phyloP scores from a whole-genome alignment of 2,888 invertebrate genomes.

The Chironomus riparius region DNA sequence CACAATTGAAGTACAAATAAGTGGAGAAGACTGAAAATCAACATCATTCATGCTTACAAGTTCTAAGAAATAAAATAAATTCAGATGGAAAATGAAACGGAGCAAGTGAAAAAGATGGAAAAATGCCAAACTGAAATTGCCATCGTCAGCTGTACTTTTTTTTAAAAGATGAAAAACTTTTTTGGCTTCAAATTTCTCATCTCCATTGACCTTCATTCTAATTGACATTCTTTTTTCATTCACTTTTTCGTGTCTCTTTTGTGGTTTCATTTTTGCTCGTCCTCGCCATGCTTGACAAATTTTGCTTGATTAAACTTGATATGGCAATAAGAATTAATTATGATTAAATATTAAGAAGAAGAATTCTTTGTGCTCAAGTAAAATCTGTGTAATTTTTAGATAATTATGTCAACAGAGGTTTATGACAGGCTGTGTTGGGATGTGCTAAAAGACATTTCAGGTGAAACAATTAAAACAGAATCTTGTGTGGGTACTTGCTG shows the following conservation, averaged over 20 bases:
- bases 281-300: no score
- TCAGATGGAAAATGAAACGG: not conserved
- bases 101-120: not conserved
- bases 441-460: no score
- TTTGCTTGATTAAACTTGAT: no score
- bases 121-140: not conserved
- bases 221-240: slow-evolving; percentile 2
- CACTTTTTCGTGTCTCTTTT: not conserved
- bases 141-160: not conserved
- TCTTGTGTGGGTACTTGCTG: no score
- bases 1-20: not conserved
- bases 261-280: not conserved
- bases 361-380: no score
- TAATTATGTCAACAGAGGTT: no score
- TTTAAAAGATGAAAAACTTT: not conserved
- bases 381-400: no score
- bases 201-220: not conserved
- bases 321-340: no score
- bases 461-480: no score
- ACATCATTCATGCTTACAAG: not conserved
- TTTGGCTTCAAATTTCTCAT: not conserved
- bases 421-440: no score
- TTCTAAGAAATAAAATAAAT: not conserved
- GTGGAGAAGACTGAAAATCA: not conserved
- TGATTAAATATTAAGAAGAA: no score